Conservation (phyloP, 30 jellyfish, hydroid and myxozoan genomes). For the Mastigias papua region DNA sequence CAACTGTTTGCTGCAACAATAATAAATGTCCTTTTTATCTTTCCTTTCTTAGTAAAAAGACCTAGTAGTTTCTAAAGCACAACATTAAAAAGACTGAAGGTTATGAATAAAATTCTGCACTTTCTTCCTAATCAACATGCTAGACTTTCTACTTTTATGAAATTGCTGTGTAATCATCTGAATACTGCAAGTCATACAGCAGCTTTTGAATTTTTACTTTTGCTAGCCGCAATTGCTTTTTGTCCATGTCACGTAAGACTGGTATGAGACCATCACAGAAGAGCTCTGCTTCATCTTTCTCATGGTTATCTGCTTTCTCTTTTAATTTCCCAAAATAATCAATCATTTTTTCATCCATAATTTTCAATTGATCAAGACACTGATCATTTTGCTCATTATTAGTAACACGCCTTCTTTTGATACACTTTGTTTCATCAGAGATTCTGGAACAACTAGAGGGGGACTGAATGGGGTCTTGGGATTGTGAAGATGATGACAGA, state of each 20-base stretch:
- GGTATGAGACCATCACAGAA: slow-evolving; percentile 5
- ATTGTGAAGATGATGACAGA: not conserved
- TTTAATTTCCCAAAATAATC: not conserved
- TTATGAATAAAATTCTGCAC: no score
- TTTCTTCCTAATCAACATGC: not conserved
- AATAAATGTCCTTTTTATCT: not conserved
- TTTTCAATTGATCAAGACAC: slow-evolving; percentile 27
- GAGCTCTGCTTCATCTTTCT: not conserved
- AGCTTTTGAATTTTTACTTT: slow-evolving; percentile 4
- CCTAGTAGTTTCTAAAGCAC: no score
- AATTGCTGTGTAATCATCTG: not conserved
- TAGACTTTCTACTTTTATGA: no score
- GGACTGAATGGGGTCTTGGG: not conserved
- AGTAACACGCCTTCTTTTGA: slow-evolving; percentile 15
- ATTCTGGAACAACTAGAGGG: not conserved
- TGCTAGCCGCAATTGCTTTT: slow-evolving; percentile 10
- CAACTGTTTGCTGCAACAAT: not conserved
- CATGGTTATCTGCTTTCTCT: not conserved
- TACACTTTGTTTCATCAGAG: not conserved
- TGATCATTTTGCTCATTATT: slow-evolving; percentile 9
- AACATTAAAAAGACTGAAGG: no score
- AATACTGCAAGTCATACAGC: slow-evolving; percentile 10
- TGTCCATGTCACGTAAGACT: slow-evolving; percentile 17
- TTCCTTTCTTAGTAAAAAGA: no score
- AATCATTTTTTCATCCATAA: slow-evolving; percentile 17